These are phyloP conservation scores for Takifugu flavidus DNA, from an alignment of 2,113 vertebrate species.

Conservation along the genomic window DNA sequence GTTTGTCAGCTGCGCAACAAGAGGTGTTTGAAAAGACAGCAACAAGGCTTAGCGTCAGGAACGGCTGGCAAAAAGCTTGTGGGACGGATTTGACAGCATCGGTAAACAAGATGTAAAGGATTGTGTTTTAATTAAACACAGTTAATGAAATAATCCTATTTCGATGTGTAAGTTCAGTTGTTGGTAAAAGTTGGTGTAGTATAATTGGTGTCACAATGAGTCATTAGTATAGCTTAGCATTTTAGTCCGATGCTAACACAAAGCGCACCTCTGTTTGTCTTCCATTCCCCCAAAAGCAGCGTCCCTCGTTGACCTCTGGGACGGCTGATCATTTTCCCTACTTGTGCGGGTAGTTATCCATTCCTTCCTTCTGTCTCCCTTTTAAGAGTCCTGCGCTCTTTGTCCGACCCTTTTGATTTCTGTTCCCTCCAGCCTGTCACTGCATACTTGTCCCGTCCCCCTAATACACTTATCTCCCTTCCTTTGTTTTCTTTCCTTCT, in stretches of 20 bases:
- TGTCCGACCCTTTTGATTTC: constrained; percentile 19
- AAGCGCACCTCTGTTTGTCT: no score
- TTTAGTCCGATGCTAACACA: no score
- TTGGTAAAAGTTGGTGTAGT: no score
- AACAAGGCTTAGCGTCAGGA: constrained; percentile 71
- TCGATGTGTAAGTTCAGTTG: no score
- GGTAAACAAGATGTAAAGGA: neutral
- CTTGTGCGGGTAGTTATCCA: no score
- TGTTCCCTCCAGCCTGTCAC: neutral
- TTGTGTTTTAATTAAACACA: neutral
- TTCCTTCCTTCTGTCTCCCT: constrained; percentile 9
- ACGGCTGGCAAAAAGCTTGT: constrained; percentile 53
- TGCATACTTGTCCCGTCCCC: neutral
- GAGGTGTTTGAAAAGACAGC: constrained; percentile 77
- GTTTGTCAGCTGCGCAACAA: constrained; percentile 73
- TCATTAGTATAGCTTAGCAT: no score
- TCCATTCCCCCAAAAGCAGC: no score
- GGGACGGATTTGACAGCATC: constrained; percentile 29
- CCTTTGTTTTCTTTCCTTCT: constrained; percentile 41
- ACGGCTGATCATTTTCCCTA: no score
- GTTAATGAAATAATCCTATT: neutral
- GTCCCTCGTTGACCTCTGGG: no score
- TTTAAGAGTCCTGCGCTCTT: constrained; percentile 2
- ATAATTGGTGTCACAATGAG: no score
- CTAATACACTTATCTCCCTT: constrained; percentile 48